Percentiles rank a stretch among this genome's conserved stretches.
Evolutionary conservation across 1,140 invertebrate species (phyloP).

Genomic region (Reticulitermes speratus): DNA sequence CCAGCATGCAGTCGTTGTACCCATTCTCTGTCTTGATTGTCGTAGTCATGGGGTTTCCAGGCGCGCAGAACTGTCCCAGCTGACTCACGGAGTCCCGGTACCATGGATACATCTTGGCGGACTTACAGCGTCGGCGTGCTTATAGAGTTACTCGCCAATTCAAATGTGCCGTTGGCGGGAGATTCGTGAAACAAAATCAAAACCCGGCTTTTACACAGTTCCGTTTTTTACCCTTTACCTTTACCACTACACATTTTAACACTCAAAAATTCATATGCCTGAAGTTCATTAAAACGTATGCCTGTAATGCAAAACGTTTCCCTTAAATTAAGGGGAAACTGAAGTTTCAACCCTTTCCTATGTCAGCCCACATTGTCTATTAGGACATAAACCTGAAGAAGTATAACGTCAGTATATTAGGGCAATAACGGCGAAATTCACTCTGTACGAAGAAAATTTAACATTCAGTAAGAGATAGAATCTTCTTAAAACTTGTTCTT

Average conservation of each 20-base stretch:
- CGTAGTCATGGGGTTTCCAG: constrained; percentile 51
- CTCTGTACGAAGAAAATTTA: not conserved
- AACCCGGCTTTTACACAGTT: not conserved
- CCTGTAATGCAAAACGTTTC: not conserved
- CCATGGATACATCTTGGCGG: constrained; percentile 64
- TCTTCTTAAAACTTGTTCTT: not conserved
- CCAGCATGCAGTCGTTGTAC: constrained; percentile 70
- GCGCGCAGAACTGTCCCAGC: constrained; percentile 52
- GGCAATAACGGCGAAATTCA: not conserved
- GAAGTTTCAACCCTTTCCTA: not conserved
- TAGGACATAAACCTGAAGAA: not conserved
- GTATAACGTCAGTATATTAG: not conserved
- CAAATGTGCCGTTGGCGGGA: not conserved
- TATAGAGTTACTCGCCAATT: not conserved
- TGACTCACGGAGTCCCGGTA: constrained; percentile 62
- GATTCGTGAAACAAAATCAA: not conserved
- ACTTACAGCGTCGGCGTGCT: not conserved
- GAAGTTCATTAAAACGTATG: not conserved
- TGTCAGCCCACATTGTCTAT: not conserved
- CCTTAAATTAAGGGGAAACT: not conserved
- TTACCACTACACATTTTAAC: not conserved
- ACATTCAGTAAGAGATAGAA: not conserved
- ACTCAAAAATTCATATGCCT: not conserved
- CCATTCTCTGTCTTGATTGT: constrained; percentile 69
- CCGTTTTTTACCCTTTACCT: not conserved